phyloP scores from a whole-genome alignment of 2,113 vertebrate species.

The Nothobranchius furzeri region DNA sequence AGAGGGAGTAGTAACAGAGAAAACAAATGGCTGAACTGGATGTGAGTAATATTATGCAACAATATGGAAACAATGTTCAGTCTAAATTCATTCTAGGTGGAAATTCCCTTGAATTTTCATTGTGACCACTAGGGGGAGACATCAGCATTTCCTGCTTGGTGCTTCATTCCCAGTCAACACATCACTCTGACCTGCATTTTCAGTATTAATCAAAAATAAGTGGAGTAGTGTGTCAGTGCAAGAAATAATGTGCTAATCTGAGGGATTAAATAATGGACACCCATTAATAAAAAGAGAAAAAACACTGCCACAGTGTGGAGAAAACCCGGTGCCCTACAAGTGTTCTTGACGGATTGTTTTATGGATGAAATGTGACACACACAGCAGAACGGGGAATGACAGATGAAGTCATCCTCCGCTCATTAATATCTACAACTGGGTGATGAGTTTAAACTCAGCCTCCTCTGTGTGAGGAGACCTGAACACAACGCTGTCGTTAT shows the following conservation, averaged over 20 bases:
- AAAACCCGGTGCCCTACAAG: constrained; percentile 43
- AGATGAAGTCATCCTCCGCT: constrained; percentile 59
- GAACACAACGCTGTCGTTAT: not conserved
- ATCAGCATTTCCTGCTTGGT: constrained; percentile 25
- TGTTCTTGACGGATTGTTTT: constrained; percentile 64
- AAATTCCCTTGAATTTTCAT: constrained; percentile 18
- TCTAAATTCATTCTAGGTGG: not conserved
- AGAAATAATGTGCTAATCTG: constrained; percentile 59
- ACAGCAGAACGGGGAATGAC: constrained; percentile 61
- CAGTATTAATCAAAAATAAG: constrained; percentile 66
- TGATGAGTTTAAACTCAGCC: constrained; percentile 59
- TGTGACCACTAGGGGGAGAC: constrained; percentile 77
- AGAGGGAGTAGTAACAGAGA: constrained; percentile 12
- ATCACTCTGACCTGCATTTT: constrained; percentile 61
- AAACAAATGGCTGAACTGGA: constrained; percentile 11
- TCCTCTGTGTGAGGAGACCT: constrained; percentile 4
- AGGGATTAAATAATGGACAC: constrained; percentile 62
- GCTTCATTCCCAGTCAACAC: constrained; percentile 36
- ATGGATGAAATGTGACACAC: constrained; percentile 61
- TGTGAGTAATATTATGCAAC: constrained; percentile 44
- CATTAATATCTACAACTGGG: constrained; percentile 67
- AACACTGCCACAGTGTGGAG: constrained; percentile 41
- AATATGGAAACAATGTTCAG: constrained; percentile 34
- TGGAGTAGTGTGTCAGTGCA: constrained; percentile 53
- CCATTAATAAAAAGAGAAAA: constrained; percentile 48